Evolutionary conservation across 2,888 invertebrate species (phyloP).

Genomic region (Caenorhabditis becei): DNA sequence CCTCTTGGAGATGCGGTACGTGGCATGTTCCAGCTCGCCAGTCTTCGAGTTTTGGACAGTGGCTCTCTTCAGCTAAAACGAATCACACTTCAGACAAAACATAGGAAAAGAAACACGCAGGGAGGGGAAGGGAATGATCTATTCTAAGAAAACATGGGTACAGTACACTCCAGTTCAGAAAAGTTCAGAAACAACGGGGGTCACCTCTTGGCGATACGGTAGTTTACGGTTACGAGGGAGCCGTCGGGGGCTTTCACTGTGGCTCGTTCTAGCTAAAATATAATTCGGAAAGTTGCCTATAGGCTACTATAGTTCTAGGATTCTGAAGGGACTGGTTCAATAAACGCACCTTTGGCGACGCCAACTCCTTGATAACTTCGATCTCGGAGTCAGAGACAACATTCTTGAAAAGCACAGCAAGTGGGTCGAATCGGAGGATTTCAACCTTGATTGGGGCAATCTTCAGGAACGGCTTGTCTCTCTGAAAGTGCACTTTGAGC

Average conservation of each 20-base stretch:
- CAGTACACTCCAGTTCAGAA: constrained; percentile 5
- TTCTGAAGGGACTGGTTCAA: too few relatives aligned
- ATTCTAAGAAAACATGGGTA: constrained; percentile 1
- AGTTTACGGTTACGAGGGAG: constrained; percentile 64
- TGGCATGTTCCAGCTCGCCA: constrained; percentile 89
- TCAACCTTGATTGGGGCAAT: constrained; percentile 81
- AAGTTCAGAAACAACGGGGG: constrained; percentile 3
- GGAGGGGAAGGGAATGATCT: neutral
- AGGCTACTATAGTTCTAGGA: neutral
- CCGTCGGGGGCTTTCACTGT: constrained; percentile 69
- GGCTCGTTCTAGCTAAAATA: constrained; percentile 71
- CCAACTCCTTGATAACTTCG: constrained; percentile 89
- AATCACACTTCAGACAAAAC: constrained; percentile 40
- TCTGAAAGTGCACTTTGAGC: too few relatives aligned
- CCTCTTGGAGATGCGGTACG: constrained; percentile 97
- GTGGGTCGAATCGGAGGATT: constrained; percentile 77
- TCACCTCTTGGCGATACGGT: constrained; percentile 74
- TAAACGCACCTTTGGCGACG: constrained; percentile 88
- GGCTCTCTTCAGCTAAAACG: constrained; percentile 79
- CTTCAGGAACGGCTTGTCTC: constrained; percentile 76
- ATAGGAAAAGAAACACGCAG: constrained; percentile 23
- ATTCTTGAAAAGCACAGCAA: constrained; percentile 79
- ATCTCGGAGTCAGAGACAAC: constrained; percentile 90
- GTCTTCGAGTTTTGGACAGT: constrained; percentile 84
- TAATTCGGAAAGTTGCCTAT: neutral